These are phyloP conservation scores for Mythimna loreyi DNA, from an alignment of 2,888 invertebrate species.

Conservation along the genomic window DNA sequence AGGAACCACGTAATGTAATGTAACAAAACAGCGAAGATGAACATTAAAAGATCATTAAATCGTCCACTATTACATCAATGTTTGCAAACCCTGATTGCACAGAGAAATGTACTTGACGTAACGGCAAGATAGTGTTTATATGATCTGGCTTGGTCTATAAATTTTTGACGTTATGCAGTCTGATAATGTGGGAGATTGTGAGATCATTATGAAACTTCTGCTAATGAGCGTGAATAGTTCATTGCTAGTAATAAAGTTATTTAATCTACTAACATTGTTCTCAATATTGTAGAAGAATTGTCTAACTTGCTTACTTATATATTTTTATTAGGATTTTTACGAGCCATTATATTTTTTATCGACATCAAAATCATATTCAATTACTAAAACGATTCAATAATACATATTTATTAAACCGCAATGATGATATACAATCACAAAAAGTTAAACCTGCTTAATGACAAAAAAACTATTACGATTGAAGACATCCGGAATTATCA, in stretches of 20 bases:
- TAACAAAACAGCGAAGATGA: constrained; percentile 23
- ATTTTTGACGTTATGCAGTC: constrained; percentile 21
- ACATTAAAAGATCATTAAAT: constrained; percentile 55
- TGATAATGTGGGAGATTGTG: neutral
- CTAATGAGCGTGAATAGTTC: constrained; percentile 1
- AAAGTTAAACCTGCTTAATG: neutral
- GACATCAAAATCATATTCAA: neutral
- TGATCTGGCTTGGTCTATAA: constrained; percentile 11
- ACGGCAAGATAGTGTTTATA: constrained; percentile 5
- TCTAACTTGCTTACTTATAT: neutral
- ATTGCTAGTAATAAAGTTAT: neutral
- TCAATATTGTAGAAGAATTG: no score
- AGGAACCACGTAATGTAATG: constrained; percentile 40
- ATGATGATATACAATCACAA: neutral
- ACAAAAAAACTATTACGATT: neutral
- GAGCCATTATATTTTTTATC: neutral
- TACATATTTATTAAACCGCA: neutral
- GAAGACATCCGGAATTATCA: constrained; percentile 4
- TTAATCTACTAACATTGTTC: neutral
- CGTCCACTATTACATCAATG: constrained; percentile 43
- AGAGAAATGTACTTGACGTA: constrained; percentile 34
- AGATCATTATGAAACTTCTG: constrained; percentile 18
- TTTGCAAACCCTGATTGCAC: constrained; percentile 34
- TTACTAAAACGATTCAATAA: neutral
- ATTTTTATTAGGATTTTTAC: neutral